Evolutionary conservation across 2,888 invertebrate species (phyloP).

Genomic region (Laspeyria flexula): DNA sequence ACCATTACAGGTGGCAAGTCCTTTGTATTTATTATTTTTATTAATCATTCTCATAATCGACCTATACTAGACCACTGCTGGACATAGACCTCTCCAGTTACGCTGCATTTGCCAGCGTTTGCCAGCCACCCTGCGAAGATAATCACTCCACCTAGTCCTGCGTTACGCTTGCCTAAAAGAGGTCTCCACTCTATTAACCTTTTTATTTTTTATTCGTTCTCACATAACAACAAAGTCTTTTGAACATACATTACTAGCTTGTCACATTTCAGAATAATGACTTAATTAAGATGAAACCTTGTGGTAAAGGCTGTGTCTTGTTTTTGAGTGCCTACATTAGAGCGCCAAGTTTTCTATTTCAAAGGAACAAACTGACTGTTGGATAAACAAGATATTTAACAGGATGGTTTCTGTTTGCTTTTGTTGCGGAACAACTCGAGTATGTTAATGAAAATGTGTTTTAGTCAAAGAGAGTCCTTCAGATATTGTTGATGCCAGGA

Average conservation of each 20-base stretch:
- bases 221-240: not conserved
- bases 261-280: not conserved
- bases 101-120: too few species aligned
- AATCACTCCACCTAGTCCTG: too few species aligned
- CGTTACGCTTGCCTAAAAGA: too few species aligned
- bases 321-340: not conserved
- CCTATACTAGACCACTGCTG: too few species aligned
- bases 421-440: not conserved
- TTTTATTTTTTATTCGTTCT: not conserved
- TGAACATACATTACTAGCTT: not conserved
- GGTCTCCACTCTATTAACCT: too few species aligned
- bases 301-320: not conserved
- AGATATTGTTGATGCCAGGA: not conserved
- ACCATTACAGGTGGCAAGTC: too few species aligned
- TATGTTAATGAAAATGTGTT: not conserved
- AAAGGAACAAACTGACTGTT: not conserved
- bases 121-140: too few species aligned
- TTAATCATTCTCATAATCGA: too few species aligned
- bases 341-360: not conserved
- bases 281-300: conserved; percentile 1
- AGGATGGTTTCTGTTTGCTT: not conserved
- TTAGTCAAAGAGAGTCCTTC: not conserved
- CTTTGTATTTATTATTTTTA: too few species aligned
- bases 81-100: too few species aligned
- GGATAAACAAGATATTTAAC: not conserved